These are phyloP conservation scores for Ochlodes sylvanus DNA, from an alignment of 2,888 invertebrate species.

Conservation along the genomic window DNA sequence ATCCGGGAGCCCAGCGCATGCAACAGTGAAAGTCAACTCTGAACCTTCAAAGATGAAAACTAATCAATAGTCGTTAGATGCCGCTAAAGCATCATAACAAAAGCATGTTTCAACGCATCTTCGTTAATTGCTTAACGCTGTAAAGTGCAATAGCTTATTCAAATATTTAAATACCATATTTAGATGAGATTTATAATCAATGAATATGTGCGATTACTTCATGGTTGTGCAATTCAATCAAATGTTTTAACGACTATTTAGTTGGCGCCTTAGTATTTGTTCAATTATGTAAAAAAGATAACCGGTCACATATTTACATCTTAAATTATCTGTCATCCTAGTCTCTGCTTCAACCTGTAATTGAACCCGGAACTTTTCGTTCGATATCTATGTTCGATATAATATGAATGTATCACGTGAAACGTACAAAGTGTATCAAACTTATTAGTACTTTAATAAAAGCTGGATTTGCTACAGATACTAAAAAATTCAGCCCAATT, in stretches of 20 bases:
- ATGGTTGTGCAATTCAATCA: constrained; percentile 20
- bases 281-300: too few species aligned
- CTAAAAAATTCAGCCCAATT: too few species aligned
- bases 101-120: constrained; percentile 12
- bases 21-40: constrained; percentile 59
- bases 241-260: neutral
- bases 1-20: constrained; percentile 58
- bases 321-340: too few species aligned
- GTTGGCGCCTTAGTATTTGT: too few species aligned
- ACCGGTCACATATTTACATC: too few species aligned
- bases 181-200: constrained; percentile 11
- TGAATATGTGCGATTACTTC: constrained; percentile 12
- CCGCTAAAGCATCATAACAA: constrained; percentile 12
- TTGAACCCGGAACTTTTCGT: too few species aligned
- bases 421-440: too few species aligned
- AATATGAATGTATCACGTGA: too few species aligned
- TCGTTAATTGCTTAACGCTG: constrained; percentile 7
- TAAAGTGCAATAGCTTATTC: constrained; percentile 1
- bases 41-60: constrained; percentile 55
- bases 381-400: too few species aligned
- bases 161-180: constrained; percentile 15
- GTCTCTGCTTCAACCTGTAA: too few species aligned
- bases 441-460: too few species aligned
- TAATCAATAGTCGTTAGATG: constrained; percentile 42
- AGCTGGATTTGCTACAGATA: too few species aligned